Conservation (phyloP, 2,113 vertebrate species). For the Cromileptes altivelis region DNA sequence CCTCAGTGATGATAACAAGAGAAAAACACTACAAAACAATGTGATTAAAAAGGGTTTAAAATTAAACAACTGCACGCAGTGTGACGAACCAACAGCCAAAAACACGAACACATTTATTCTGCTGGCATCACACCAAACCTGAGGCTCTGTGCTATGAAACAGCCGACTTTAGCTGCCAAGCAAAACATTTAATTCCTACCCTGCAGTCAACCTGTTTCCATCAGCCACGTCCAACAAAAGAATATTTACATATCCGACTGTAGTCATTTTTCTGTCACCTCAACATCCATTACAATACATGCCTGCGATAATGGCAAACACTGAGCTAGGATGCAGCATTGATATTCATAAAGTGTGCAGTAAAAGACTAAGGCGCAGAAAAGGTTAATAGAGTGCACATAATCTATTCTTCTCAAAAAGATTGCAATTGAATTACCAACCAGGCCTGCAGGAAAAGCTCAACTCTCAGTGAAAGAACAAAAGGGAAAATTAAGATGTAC, state of each 20-base stretch:
- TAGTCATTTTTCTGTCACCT: constrained; percentile 1
- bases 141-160: constrained; percentile 24
- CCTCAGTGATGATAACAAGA: constrained; percentile 37
- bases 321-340: constrained; percentile 22
- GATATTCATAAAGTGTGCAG: constrained; percentile 58
- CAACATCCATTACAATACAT: constrained; percentile 17
- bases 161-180: constrained; percentile 23
- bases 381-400: constrained; percentile 75
- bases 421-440: constrained; percentile 55
- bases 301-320: constrained; percentile 11
- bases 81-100: constrained; percentile 6
- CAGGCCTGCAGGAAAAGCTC: constrained; percentile 24
- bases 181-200: constrained; percentile 21
- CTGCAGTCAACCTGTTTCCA: constrained; percentile 5
- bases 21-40: constrained; percentile 30
- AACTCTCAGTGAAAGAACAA: constrained; percentile 33
- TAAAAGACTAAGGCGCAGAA: constrained; percentile 27
- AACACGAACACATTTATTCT: constrained; percentile 14
- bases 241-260: neutral
- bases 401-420: constrained; percentile 58
- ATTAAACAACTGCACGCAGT: neutral
- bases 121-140: constrained; percentile 13
- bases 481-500: constrained; percentile 30
- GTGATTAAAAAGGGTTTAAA: constrained; percentile 10
- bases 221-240: constrained; percentile 11